A percentile compares a stretch with the other conserved stretches of the same genome.
Evolutionary conservation across 2,888 invertebrate species (phyloP).

Genomic region (Apocheima hispidaria): DNA sequence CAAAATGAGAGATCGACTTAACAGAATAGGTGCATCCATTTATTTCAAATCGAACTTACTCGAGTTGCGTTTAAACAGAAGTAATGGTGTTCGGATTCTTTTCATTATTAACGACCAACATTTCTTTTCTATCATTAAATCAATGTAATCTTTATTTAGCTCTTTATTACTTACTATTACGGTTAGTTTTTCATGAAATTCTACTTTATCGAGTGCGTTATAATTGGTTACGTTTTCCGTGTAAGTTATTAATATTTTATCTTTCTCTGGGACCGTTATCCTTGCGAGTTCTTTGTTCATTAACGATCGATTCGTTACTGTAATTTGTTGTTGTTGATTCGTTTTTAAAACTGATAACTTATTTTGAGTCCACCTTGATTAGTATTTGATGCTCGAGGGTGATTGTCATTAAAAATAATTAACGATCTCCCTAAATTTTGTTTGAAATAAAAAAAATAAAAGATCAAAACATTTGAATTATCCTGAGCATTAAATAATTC

Average conservation of each 20-base stretch:
- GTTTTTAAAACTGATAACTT: slow-evolving; percentile 18
- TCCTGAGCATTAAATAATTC: not conserved
- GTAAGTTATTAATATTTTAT: slow-evolving; percentile 64
- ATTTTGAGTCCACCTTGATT: slow-evolving; percentile 24
- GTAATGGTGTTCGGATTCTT: slow-evolving; percentile 66
- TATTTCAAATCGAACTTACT: slow-evolving; percentile 64
- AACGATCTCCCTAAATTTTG: not conserved
- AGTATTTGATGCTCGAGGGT: slow-evolving; percentile 21
- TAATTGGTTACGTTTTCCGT: slow-evolving; percentile 26
- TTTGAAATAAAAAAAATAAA: not conserved
- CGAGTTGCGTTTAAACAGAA: slow-evolving; percentile 53
- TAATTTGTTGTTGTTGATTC: slow-evolving; percentile 41
- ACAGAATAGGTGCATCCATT: slow-evolving; percentile 78
- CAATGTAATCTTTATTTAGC: slow-evolving; percentile 10
- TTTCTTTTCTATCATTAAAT: slow-evolving; percentile 22
- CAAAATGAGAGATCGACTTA: slow-evolving; percentile 76
- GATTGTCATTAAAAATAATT: slow-evolving; percentile 12
- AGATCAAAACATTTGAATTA: not conserved
- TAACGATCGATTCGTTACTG: slow-evolving; percentile 50
- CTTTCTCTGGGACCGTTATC: slow-evolving; percentile 60
- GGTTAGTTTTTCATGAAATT: slow-evolving; percentile 14
- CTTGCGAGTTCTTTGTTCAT: slow-evolving; percentile 49
- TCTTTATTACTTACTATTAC: slow-evolving; percentile 31
- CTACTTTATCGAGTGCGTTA: not conserved
- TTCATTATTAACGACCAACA: slow-evolving; percentile 66